Conservation (phyloP, 2,113 vertebrate species). For the Alouatta palliata region DNA sequence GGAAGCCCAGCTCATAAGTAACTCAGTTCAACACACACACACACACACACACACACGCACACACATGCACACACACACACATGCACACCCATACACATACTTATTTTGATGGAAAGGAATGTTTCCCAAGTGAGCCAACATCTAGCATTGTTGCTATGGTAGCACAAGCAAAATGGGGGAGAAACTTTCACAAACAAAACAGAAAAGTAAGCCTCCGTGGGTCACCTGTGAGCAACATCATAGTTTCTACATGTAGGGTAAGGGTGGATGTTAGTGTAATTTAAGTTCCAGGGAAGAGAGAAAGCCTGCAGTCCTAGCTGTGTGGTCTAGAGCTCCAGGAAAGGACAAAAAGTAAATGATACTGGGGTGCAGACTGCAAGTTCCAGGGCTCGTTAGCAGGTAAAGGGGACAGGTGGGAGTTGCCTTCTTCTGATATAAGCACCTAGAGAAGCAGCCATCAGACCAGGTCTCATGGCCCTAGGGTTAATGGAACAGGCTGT, state of each 20-base stretch:
- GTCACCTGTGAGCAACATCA: too few species aligned
- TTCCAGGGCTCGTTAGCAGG: background rate
- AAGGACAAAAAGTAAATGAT: fast-evolving
- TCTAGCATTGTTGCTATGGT: background rate
- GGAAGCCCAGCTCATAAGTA: background rate
- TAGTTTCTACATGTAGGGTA: background rate
- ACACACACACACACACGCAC: too few species aligned
- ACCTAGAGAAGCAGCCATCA: background rate
- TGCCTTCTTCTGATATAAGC: background rate
- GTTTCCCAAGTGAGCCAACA: background rate
- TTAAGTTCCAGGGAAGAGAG: background rate
- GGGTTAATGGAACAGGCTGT: background rate
- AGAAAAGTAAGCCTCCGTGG: background rate
- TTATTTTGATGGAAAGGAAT: background rate
- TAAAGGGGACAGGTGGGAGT: too few species aligned
- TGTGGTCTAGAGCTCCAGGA: background rate
- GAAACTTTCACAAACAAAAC: background rate
- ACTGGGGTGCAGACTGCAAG: fast-evolving
- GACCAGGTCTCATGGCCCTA: background rate
- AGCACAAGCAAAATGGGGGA: background rate
- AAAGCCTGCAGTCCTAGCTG: background rate
- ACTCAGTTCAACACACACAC: background rate
- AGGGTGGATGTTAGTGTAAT: too few species aligned
- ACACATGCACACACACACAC: too few species aligned
- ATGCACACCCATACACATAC: too few species aligned